phyloP scores from a whole-genome alignment of 2,797 vertebrate species.

The Amblyopsis hoosieri region DNA sequence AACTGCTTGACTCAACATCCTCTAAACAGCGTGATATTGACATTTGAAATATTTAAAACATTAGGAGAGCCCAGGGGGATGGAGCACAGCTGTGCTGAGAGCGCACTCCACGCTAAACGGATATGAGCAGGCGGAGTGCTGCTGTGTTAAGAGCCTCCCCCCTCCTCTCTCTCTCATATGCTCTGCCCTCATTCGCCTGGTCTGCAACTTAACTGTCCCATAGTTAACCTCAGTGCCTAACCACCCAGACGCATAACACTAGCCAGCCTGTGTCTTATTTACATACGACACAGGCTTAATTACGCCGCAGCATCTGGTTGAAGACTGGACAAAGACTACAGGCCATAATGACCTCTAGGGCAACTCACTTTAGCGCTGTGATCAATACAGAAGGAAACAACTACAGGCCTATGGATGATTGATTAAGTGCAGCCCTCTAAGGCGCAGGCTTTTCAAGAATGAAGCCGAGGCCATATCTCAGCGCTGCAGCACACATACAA shows the following conservation, averaged over 20 bases:
- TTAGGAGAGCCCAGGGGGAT: constrained; percentile 81
- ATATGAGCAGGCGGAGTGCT: constrained; percentile 76
- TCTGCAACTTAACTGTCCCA: constrained; percentile 60
- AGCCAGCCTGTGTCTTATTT: constrained; percentile 57
- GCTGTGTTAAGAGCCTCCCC: constrained; percentile 74
- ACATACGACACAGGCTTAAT: constrained; percentile 50
- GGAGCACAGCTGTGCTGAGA: constrained; percentile 82
- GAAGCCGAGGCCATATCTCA: constrained; percentile 42
- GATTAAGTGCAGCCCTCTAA: constrained; percentile 14
- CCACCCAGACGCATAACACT: constrained; percentile 60
- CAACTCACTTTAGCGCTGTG: constrained; percentile 42
- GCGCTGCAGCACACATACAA: constrained; percentile 41
- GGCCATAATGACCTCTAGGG: constrained; percentile 55
- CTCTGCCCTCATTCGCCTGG: constrained; percentile 55
- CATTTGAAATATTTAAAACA: constrained; percentile 86
- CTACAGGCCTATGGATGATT: constrained; percentile 16
- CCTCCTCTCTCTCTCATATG: constrained; percentile 20
- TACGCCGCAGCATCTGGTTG: constrained; percentile 37
- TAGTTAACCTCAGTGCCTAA: constrained; percentile 71
- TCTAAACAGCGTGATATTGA: constrained; percentile 85
- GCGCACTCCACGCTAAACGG: constrained; percentile 80
- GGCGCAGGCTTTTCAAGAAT: constrained; percentile 32
- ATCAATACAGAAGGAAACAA: constrained; percentile 59
- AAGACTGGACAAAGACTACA: constrained; percentile 42
- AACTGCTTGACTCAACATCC: constrained; percentile 83